These are phyloP conservation scores for Drosophila neotestacea DNA, from an alignment of 2,888 invertebrate species.

Conservation along the genomic window DNA sequence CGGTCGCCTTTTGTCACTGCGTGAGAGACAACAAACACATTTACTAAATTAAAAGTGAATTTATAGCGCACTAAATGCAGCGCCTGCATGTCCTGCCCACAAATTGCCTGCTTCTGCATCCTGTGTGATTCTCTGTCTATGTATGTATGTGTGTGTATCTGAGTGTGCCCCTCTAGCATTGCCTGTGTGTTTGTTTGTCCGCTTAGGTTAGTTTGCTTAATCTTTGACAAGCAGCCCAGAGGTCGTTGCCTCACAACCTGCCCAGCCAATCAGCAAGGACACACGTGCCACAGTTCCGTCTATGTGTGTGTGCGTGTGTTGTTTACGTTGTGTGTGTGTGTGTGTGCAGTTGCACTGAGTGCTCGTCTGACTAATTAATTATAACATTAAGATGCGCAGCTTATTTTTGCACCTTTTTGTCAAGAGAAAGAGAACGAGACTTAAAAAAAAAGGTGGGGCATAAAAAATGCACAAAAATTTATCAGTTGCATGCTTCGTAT, in stretches of 20 bases:
- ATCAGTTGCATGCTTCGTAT: conserved; percentile 48
- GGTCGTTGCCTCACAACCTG: conserved; percentile 62
- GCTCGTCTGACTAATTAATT: conserved; percentile 58
- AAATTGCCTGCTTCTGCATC: conserved; percentile 47
- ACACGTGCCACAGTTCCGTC: conserved; percentile 11
- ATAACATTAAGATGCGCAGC: conserved; percentile 58
- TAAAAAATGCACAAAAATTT: conserved; percentile 45
- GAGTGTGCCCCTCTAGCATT: conserved; percentile 36
- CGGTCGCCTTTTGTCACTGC: conserved; percentile 61
- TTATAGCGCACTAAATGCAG: conserved; percentile 81
- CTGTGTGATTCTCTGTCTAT: background rate
- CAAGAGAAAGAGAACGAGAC: too few relatives aligned
- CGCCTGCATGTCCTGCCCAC: conserved; percentile 45
- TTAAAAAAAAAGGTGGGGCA: background rate
- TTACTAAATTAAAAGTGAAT: conserved; percentile 81
- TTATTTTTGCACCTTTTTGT: conserved; percentile 48
- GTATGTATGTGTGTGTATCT: conserved; percentile 51
- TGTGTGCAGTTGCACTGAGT: conserved; percentile 11
- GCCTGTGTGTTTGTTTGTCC: conserved; percentile 65
- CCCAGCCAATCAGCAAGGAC: conserved; percentile 54
- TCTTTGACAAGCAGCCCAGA: conserved; percentile 80
- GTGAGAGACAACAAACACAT: conserved; percentile 72
- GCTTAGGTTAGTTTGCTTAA: conserved; percentile 77
- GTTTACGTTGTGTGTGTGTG: conserved; percentile 6
- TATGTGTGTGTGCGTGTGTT: background rate